Base-by-base conservation (phyloP, 2,888 invertebrate genomes). In the Cheilosia variabilis region DNA sequence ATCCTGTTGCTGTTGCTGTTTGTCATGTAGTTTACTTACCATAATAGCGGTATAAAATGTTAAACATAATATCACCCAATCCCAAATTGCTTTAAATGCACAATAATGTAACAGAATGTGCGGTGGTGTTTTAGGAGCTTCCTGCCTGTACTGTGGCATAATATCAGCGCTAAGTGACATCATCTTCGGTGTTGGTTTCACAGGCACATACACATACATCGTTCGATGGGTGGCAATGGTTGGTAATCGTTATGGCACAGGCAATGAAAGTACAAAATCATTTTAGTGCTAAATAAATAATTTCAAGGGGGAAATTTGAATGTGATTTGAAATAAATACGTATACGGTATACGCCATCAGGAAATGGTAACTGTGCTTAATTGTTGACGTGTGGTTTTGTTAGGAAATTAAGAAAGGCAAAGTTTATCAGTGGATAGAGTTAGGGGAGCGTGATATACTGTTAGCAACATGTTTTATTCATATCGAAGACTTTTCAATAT, bases 71-170 rank as follows among this genome's bases (percentile, higher is more conserved):
- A 99, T 99, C 93, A 99, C 97, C 99, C 99, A 99, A 94, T 99
- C 99, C 98, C 99, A 99, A 93, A 98, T 97, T 90, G 98, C 97
- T 95, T 99, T 98, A 95, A 99, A 99, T 91, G 99, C 98, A 95
- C 99, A 99, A 94, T 99, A 99, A 94, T 99, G 99, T 90, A 99
- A 95, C 90, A 99, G 95, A 93, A 99, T 99, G 94, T 99, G 99
- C 88, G 99, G 99, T 89, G 99, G 99, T 86, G 99, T 99, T 94
- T 99, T 99, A 89, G 99, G 99, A 88, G 99, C 99, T 94, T 99
- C 99, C 93, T 99, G 99, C 87, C 98, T 96, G 93, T 99, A 99
- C 94, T 98, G 98, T 89, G 98, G 98, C 95, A 99, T 96, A 93
- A 99, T 96, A 93, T 99, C 99, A 89, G 98, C 97, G 93, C 97